Evolutionary conservation across 2,797 vertebrate genomes (phyloP), one percentile per base, ranked within the genome.

Genomic region (Valencia hispanica): DNA sequence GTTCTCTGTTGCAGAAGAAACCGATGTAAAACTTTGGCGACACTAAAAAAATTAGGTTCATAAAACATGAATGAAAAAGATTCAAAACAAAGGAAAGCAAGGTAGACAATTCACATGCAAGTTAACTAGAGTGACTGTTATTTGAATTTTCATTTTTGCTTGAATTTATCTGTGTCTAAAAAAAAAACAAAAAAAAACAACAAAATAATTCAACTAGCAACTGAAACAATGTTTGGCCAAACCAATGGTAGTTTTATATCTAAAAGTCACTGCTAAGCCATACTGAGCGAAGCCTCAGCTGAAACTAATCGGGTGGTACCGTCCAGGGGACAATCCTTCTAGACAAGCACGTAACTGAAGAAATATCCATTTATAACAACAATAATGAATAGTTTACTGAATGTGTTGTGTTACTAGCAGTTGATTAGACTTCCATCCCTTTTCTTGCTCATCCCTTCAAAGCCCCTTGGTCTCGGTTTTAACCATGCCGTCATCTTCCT

Each of bases 401-500:
- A 66, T 68, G 79, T 18, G 6, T 25, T 66, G 11, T 66, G 47
- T 77, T 61, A 12, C 68, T 45, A 72, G 59, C 63, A 53, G 18
- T 69, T 74, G 48, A 73, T 75, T 3, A 15, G 17, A 63, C 73
- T 10, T 66, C 68, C 27, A 45, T 69, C 34, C 41, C 63, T 76
- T 77, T 74, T 84, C 25, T 47, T 73, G 68, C 71, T 57, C 57
- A 45, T 43, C 7, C 81, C 87, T 81, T 82, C 72, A 75, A 82
- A 84, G 53, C 75, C 68, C 55, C 15, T 76, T 77, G 47, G 74
- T 81, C 77, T 83, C 80, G 39, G 51, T 74, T 83, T 83, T 77
- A 77, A 78, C 74, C 66, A 72, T 87, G 79, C 86, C 10, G 41
- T 88, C 81, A 88, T 77, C 70, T 32, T 66, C 34, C 75, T 78